Evolutionary conservation across 2,888 invertebrate genomes (phyloP), one percentile per base, ranked within the genome.

Genomic region (Phragmatobia fuliginosa): DNA sequence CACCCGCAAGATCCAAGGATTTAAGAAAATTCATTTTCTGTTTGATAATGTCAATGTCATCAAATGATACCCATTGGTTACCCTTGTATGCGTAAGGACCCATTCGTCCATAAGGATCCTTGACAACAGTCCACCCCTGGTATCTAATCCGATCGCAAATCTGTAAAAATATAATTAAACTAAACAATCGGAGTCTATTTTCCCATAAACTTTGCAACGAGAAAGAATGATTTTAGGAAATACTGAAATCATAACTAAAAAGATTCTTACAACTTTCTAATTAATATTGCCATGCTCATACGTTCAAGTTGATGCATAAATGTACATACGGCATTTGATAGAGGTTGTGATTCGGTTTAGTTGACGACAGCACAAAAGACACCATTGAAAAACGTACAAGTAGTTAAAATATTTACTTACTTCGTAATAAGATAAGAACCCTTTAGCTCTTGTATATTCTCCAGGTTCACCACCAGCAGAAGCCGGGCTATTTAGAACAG

Each of bases 1-100:
- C 98, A 71, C 98, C 98, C 21, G 97, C 98, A 28, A 99, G 95
- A 74, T 97, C 96, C 90, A 98, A 95, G 21, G 97, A 96, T 74
- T 97, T 96, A 49, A 98, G 96, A 83, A 97, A 97, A 82, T 98
- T 96, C 0, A 98, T 97, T 93, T 99, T 99, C 76, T 96, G 96
- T 74, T 96, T 96, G 60, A 99, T 97, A 92, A 97, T 98, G 45
- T 97, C 97, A 14, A 96, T 95, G 85, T 99, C 98, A 87, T 99
- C 99, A 84, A 96, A 99, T 3, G 98, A 97, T 31, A 98, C 98
- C 99, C 99, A 99, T 87, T 99, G 98, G 84, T 97, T 97, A 62
- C 97, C 98, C 84, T 97, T 97, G 86, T 97, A 97, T 0, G 98
- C 98, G 82, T 97, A 98, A 0, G 99, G 99, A 7, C 98, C 98